Evolutionary conservation across 2,113 vertebrate species (phyloP).

Genomic region (Catharus fuscescens): DNA sequence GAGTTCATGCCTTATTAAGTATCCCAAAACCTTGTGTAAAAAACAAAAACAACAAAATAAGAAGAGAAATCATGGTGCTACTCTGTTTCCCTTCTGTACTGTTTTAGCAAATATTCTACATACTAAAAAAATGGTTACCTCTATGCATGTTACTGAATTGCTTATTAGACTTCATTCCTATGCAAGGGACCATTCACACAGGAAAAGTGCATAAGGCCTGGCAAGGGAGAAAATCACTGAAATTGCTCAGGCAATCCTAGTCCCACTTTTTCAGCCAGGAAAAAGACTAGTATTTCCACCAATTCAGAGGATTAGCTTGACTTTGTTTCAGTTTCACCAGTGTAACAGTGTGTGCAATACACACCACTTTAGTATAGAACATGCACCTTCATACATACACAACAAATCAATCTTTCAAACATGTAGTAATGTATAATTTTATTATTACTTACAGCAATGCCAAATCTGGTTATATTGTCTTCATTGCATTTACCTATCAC

Average conservation of each 20-base stretch:
- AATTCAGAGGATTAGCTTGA: neutral
- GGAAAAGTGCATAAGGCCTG: neutral
- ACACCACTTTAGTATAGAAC: neutral
- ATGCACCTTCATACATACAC: neutral
- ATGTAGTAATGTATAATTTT: neutral
- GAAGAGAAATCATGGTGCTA: neutral
- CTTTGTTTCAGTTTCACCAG: neutral
- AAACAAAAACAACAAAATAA: neutral
- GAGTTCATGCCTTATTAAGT: conserved; percentile 85
- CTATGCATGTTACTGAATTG: neutral
- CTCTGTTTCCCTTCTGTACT: neutral
- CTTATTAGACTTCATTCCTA: neutral
- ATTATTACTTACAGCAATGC: conserved; percentile 88
- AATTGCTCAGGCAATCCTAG: neutral
- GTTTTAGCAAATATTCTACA: neutral
- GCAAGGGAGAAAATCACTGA: neutral
- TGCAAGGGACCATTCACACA: neutral
- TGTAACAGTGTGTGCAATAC: neutral
- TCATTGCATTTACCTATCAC: conserved; percentile 82
- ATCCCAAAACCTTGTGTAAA: conserved; percentile 87
- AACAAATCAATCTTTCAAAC: neutral
- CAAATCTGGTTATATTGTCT: conserved; percentile 86
- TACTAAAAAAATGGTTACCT: neutral
- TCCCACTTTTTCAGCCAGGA: neutral
- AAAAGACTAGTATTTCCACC: neutral